Conservation (phyloP, 1,140 invertebrate species). For the Drosophila leontia region DNA sequence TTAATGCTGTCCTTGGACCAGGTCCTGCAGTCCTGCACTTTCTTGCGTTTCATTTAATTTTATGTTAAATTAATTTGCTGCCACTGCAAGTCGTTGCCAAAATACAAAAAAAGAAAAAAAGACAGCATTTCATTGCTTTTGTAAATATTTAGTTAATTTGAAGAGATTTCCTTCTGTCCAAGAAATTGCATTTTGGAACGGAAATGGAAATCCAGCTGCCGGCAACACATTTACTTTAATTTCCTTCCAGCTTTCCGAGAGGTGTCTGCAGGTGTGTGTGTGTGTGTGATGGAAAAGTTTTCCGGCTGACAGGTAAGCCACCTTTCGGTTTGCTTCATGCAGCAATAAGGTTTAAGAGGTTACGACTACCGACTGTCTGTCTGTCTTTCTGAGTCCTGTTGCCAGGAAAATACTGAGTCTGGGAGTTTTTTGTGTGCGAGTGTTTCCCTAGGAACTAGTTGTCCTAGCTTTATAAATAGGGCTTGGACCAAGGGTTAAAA, state of each 20-base stretch:
- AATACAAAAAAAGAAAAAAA: conserved; percentile 15
- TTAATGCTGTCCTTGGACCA: conserved; percentile 53
- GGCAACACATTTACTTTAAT: conserved; percentile 35
- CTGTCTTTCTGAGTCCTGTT: not conserved
- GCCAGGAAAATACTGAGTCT: conserved; percentile 13
- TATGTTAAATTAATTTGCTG: conserved; percentile 79
- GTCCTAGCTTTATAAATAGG: conserved; percentile 5
- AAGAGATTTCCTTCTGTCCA: conserved; percentile 33
- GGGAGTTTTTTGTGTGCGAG: not conserved
- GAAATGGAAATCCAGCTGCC: conserved; percentile 43
- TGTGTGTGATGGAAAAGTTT: conserved; percentile 24
- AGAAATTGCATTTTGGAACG: conserved; percentile 27
- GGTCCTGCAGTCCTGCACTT: conserved; percentile 58
- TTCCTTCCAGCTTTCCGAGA: conserved; percentile 16
- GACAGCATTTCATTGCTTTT: conserved; percentile 67
- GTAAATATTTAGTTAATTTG: conserved; percentile 80
- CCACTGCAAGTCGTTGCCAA: conserved; percentile 29
- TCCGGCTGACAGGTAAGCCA: conserved; percentile 8
- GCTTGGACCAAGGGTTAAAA: not conserved
- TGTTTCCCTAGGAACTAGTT: conserved; percentile 1
- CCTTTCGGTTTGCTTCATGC: conserved; percentile 1
- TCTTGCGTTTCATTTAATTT: conserved; percentile 75
- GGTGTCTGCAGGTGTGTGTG: conserved; percentile 9
- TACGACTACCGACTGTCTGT: conserved; percentile 8
- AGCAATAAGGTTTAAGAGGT: conserved; percentile 14